Evolutionary conservation across 92 coral and sea anemone genomes (phyloP), one percentile per base, ranked within the genome.

Genomic region (Epizoanthus illoricatus): DNA sequence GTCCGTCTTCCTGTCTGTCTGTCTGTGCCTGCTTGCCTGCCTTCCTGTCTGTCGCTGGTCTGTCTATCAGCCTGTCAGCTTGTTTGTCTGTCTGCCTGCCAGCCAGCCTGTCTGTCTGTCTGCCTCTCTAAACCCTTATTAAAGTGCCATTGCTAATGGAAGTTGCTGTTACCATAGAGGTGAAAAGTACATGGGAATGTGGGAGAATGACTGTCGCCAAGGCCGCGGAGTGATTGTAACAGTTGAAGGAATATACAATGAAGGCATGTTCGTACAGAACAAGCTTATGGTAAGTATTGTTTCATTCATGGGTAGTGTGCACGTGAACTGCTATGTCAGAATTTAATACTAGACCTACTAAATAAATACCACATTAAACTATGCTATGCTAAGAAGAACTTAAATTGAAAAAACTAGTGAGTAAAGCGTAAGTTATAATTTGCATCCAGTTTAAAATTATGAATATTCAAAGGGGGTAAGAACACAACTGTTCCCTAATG

Each of bases 111-210:
- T 21, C 40, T 20, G 76, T 3, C 20, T 18, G 20, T 17, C 20
- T 13, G 33, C 4, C 40, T 28, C 15, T 4, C 12, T 45, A 9
- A 21, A 17, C 18, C 24, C 6, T 39, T 15, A 59, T 55, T 12
- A 24, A 7, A 43, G 49, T 15, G 15, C 63, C 63, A 11, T 61
- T 42, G 39, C 62, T 11, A 39, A 41, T 43, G 19, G 4, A 9
- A 60, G 19, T n/a, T 57, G 4, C 20, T 45, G 17, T 24, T 81
- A 41, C 79, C n/a, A 4, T 64, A 97, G 98, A 83, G 99, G 99
- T 8, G 99, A 97, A 85, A 97, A 97, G 92, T 93, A 97, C 92
- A 91, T 97, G 98, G 99, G 99, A 4, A 93, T 97, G 99, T 97
- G 99, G 99, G 98, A 94, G 40, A 89, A 90, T 58, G 99, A 93